Evolutionary conservation across 2,113 vertebrate species (phyloP).

Genomic region (Origma solitaria): DNA sequence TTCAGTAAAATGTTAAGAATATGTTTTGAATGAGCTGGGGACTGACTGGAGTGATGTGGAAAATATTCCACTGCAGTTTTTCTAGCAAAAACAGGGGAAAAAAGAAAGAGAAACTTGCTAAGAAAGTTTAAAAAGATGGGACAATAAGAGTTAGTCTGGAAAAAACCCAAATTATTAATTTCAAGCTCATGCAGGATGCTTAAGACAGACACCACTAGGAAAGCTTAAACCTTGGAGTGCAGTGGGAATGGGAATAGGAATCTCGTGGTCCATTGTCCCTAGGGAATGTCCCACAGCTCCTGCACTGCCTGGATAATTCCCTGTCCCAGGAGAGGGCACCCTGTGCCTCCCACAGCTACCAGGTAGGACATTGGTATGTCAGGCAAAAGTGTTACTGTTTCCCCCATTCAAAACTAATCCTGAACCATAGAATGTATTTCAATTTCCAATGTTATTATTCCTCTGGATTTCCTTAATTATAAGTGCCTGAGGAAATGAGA

Average conservation of each 20-base stretch:
- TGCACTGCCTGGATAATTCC: neutral
- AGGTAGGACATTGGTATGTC: neutral
- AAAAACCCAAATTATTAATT: neutral
- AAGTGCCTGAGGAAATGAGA: neutral
- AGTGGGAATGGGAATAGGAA: neutral
- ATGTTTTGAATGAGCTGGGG: neutral
- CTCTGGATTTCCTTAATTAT: neutral
- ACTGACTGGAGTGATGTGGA: neutral
- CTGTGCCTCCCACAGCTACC: neutral
- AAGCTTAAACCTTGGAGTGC: neutral
- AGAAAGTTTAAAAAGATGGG: neutral
- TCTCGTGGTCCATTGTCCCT: neutral
- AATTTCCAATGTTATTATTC: neutral
- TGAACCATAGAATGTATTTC: neutral
- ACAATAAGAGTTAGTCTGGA: neutral
- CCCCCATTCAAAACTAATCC: neutral
- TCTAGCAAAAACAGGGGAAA: neutral
- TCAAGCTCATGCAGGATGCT: neutral
- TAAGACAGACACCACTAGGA: neutral
- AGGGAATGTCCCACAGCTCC: neutral
- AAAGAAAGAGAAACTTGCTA: neutral
- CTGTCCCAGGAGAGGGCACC: neutral
- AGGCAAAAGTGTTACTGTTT: neutral
- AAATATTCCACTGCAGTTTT: neutral
- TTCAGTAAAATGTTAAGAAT: neutral